Evolutionary conservation across 92 coral and sea anemone species (phyloP).

Genomic region (Heliopora coerulea): DNA sequence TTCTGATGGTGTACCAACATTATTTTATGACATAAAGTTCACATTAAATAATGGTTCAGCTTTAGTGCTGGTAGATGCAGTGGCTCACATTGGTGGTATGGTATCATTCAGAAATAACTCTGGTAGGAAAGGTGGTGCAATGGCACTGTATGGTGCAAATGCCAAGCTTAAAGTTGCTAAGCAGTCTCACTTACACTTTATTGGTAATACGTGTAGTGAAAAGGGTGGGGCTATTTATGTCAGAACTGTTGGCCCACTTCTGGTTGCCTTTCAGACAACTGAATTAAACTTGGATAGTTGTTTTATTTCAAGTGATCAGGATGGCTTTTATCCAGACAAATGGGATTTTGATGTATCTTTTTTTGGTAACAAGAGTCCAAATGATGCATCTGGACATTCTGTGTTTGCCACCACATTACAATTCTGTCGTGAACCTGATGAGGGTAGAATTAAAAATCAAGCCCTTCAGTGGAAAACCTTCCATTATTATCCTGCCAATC

Average conservation of each 20-base stretch:
- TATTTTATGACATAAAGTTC: conserved; percentile 51
- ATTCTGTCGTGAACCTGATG: conserved; percentile 69
- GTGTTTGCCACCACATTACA: conserved; percentile 82
- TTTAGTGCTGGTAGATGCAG: conserved; percentile 74
- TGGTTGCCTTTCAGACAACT: conserved; percentile 80
- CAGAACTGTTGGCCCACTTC: conserved; percentile 68
- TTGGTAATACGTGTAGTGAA: conserved; percentile 54
- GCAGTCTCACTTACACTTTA: conserved; percentile 53
- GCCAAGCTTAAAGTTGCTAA: conserved; percentile 71
- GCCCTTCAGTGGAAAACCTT: conserved; percentile 70
- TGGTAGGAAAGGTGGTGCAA: conserved; percentile 84
- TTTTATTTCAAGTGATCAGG: conserved; percentile 57
- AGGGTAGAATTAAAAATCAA: conserved; percentile 58
- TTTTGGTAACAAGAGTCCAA: conserved; percentile 58
- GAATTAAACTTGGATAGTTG: conserved; percentile 76
- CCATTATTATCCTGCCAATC: conserved; percentile 43
- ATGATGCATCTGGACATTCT: conserved; percentile 65
- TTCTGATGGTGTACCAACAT: conserved; percentile 60
- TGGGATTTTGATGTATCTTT: conserved; percentile 69
- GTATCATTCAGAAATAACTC: conserved; percentile 62
- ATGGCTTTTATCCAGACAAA: conserved; percentile 29
- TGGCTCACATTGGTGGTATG: conserved; percentile 51
- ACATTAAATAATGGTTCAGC: conserved; percentile 68
- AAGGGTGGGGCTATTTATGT: conserved; percentile 91
- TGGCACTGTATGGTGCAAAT: conserved; percentile 79